These are phyloP conservation scores for Junonia oenone DNA, from an alignment of 2,888 invertebrate genomes.

Conservation along the genomic window DNA sequence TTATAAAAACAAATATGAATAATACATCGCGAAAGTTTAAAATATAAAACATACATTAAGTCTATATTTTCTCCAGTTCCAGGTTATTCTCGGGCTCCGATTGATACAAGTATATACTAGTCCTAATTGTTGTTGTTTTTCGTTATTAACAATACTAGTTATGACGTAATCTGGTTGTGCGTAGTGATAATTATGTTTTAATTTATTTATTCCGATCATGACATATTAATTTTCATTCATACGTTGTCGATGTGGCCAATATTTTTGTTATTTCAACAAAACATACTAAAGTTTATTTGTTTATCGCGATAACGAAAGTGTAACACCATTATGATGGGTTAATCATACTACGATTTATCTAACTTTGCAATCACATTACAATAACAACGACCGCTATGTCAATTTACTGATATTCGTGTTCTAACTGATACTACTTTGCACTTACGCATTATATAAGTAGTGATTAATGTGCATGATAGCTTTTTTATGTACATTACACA, in stretches of 20 bases:
- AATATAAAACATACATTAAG: too few species aligned
- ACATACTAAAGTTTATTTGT: neutral
- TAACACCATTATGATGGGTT: neutral
- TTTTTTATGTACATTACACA: slow-evolving; percentile 10
- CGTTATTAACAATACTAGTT: slow-evolving; percentile 13
- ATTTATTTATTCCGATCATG: too few species aligned
- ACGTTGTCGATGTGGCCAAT: neutral
- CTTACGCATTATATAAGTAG: neutral
- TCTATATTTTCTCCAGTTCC: slow-evolving; percentile 48
- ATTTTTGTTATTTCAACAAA: neutral
- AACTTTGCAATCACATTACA: slow-evolving; percentile 8
- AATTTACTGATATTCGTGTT: neutral
- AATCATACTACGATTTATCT: slow-evolving; percentile 8
- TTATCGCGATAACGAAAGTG: slow-evolving; percentile 6
- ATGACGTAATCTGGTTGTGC: neutral
- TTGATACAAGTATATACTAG: slow-evolving; percentile 69
- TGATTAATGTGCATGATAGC: slow-evolving; percentile 3
- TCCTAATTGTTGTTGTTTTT: slow-evolving; percentile 29
- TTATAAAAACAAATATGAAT: too few species aligned
- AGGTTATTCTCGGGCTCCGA: slow-evolving; percentile 68
- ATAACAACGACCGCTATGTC: neutral
- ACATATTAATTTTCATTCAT: neutral
- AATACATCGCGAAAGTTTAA: too few species aligned
- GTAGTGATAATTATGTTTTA: neutral
- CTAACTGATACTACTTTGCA: neutral